Percentiles rank a stretch among this genome's conserved stretches.
Evolutionary conservation across 2,797 vertebrate genomes (phyloP).

Genomic region (Lophius americanus): DNA sequence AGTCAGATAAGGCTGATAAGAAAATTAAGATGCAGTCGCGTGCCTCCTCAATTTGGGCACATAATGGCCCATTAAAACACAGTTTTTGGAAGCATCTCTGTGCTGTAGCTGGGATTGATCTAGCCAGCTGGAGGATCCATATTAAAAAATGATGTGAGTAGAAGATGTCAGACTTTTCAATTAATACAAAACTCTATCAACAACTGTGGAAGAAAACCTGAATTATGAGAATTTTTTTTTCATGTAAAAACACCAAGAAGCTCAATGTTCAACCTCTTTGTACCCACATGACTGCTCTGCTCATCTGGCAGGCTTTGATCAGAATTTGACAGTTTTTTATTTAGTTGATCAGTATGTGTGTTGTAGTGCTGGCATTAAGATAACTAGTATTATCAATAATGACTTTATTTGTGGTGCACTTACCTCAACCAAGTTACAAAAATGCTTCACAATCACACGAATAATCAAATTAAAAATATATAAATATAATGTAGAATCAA

Average conservation of each 20-base stretch:
- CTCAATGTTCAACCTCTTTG: neutral
- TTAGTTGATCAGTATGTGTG: neutral
- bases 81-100: constrained; percentile 11
- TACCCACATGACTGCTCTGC: neutral
- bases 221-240: neutral
- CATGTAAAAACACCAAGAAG: neutral
- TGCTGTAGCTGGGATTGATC: constrained; percentile 18
- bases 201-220: neutral
- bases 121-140: constrained; percentile 8
- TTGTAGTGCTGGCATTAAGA: neutral
- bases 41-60: constrained; percentile 33
- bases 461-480: too few species aligned
- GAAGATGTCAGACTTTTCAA: constrained; percentile 18
- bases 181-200: constrained; percentile 10
- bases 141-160: constrained; percentile 17
- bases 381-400: neutral
- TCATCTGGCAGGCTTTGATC: neutral
- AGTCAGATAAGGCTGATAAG: constrained; percentile 28
- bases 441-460: too few species aligned
- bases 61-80: constrained; percentile 12
- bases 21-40: constrained; percentile 42
- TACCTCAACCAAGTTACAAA: too few species aligned
- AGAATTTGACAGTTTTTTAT: neutral
- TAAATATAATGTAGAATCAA: too few species aligned
- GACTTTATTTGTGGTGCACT: neutral